Evolutionary conservation across 2,797 vertebrate species (phyloP), one percentile per base, ranked within the genome.

Genomic region (Brachyalestes nurse): DNA sequence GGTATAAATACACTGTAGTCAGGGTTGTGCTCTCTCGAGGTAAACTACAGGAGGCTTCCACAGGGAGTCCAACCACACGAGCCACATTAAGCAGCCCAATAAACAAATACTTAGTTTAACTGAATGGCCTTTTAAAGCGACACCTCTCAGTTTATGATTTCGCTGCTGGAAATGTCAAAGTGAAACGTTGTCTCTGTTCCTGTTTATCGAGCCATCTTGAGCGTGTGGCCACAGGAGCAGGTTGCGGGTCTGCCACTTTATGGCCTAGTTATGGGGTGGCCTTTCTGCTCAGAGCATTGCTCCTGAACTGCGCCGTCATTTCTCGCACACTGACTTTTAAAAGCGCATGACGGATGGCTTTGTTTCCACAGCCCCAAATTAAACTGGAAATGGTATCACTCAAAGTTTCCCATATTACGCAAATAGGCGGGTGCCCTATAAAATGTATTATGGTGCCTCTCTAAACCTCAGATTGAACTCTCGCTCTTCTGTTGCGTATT

Each of bases 281-380:
- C 91, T 93, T 93, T 92, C 90, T 70, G 88, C 80, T 89, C 86
- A 89, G 88, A 92, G 90, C 91, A 91, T 90, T 90, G 91, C 91
- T 91, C 89, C 84, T 78, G 82, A 80, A 87, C 85, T 87, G 75
- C 86, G 83, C 81, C 86, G 89, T 91, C 91, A 91, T 94, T 90
- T 91, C 86, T 89, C 88, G 88, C 88, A 85, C 40, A 10, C 72
- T 91, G 90, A 94, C 93, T 93, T 93, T 94, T 93, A 94, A 91
- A 91, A 91, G 91, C 90, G 72, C 62, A 84, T 93, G 91, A 93
- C 84, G 82, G 89, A 93, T 92, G 87, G 86, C 78, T 49, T 74
- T 83, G 85, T 80, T 83, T 82, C 83, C 49, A 67, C 78, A 84
- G 87, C 79, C 80, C 88, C 84, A 89, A 92, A 93, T 92, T 91